Evolutionary conservation across 2,797 vertebrate species (phyloP), one percentile per base, ranked within the genome.

Genomic region (Mallotus villosus): DNA sequence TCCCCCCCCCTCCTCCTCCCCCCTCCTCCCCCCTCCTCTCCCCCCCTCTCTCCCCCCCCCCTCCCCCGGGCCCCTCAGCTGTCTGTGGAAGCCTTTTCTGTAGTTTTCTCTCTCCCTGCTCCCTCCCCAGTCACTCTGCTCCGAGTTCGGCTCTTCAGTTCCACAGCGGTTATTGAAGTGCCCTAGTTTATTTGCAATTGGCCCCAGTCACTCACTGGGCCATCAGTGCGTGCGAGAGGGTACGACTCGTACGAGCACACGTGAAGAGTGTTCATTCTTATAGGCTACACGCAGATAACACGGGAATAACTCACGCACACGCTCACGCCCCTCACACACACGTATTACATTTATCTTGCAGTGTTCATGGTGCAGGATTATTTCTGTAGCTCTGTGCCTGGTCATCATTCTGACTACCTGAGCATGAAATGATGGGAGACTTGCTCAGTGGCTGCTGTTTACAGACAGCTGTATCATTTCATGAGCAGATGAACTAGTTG

Each of bases 161-260:
- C 73, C 67, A 76, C 75, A 75, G 75, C 73, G 79, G 70, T 78
- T 82, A 81, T 74, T 72, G 68, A 77, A 75, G 68, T 70, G 73
- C 64, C 77, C 82, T 68, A 82, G 73, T 80, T 85, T 80, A 70
- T 64, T 29, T 21, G 70, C 46, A 67, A 75, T 77, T 58, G 70
- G 68, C 51, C 51, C 55, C 37, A 17, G 64, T 41, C 63, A 37
- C 63, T 37, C 11, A 59, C 53, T 4, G 8, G 46, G 17, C 57
- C 12, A 29, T 32, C 3, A 1, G n/a, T 27, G 24, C n/a, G n/a
- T 17, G 55, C 58, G 62, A 46, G 55, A 55, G 25, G 34, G 5
- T 17, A 29, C 49, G n/a, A n/a, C n/a, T n/a, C n/a, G n/a, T n/a
- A n/a, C n/a, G n/a, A n/a, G n/a, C 6, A 27, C 25, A 57, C 24